Base-by-base conservation (phyloP, 2,888 invertebrate genomes). In the Dorcus hopei region DNA sequence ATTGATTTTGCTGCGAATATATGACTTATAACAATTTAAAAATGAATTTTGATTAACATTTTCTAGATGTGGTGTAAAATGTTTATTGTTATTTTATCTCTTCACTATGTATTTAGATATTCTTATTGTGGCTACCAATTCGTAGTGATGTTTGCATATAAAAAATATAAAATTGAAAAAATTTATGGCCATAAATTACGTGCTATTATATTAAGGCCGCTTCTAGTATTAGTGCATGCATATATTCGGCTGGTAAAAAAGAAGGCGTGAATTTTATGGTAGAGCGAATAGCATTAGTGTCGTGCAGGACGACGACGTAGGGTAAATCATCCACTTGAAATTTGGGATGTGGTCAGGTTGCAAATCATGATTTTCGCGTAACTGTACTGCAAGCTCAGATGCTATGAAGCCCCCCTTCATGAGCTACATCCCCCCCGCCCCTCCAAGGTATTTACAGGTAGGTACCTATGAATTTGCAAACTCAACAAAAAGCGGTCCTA, bases 401-500 rank as follows among this genome's bases (percentile, higher is more conserved):
- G 68, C 65, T 67, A 68, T 45, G 45, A 50, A 57, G 68, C 70
- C 62, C 57, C 65, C 65, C 67, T 67, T 59, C 70, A 66, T 59
- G 63, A 64, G 64, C 63, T 56, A 56, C 66, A 64, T 68, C 68
- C 73, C 71, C 70, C 70, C 66, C 69, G 68, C 68, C 71, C 68
- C 74, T 67, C 72, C 71, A 70, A 68, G 70, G 66, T 65, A 64
- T 59, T 61, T 73, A 74, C 77, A 79, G 26, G 26, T 33, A 33
- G 26, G 80, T 81, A 81, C 81, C 82, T 82, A 82, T 82, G 83
- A 82, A 82, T 83, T 82, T 81, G 82, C 82, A 80, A 81, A 81
- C 80, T 81, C 81, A 81, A 82, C 82, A 82, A 83, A 83, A 83
- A 83, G 83, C 81, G 81, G 83, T 82, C 82, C 82, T 81, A 81